phyloP scores from a whole-genome alignment of 2,888 invertebrate species.

The Plebejus anna region DNA sequence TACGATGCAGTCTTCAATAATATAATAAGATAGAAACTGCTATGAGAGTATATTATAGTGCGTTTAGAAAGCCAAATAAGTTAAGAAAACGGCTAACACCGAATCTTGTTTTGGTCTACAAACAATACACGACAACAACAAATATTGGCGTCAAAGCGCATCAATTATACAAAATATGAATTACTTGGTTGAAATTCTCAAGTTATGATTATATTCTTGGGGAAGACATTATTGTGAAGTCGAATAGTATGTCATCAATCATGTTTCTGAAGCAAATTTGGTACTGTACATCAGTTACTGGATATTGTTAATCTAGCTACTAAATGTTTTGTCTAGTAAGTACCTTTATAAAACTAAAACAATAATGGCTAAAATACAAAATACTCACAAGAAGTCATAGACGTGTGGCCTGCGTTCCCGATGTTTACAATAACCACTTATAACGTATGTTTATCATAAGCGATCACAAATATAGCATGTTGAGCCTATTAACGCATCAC shows the following conservation, averaged over 20 bases:
- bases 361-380: constrained; percentile 53
- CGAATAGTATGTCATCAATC: constrained; percentile 16
- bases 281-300: neutral
- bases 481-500: constrained; percentile 57
- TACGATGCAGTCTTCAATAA: neutral
- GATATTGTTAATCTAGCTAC: neutral
- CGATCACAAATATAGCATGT: constrained; percentile 65
- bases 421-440: constrained; percentile 75
- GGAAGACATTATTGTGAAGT: constrained; percentile 16
- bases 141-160: neutral
- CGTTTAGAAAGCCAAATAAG: neutral
- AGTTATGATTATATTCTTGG: constrained; percentile 1
- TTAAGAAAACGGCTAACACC: neutral
- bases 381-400: constrained; percentile 79
- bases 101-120: constrained; percentile 2
- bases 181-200: neutral
- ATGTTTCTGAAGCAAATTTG: neutral
- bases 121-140: neutral
- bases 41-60: neutral
- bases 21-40: neutral
- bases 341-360: constrained; percentile 33
- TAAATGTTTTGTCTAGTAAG: neutral
- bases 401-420: constrained; percentile 74
- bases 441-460: constrained; percentile 55
- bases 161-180: neutral